Evolutionary conservation across 2,888 invertebrate species (phyloP), one percentile per base, ranked within the genome.

Genomic region (Eilema depressum): DNA sequence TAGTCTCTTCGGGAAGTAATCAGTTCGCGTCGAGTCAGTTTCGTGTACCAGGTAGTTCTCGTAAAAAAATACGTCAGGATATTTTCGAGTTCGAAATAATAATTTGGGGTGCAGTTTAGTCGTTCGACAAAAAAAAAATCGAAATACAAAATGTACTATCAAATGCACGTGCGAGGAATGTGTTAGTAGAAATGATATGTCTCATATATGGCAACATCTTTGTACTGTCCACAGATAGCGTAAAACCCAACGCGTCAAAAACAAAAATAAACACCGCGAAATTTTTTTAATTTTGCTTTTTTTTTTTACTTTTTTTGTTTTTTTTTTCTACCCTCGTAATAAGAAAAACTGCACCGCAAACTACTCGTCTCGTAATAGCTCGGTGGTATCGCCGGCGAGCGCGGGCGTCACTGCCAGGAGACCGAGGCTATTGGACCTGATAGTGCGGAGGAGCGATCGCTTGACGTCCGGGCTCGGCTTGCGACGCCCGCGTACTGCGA

Each of bases 131-230:
- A 74, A 61, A 25, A 25, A 61, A 68, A 37, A 12, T 65, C n/a
- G 25, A 30, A 60, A 23, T n/a, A 41, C 47, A 23, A 62, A 57
- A n/a, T 14, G 3, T 60, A 62, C 33, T 53, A 70, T 80, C 75
- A 75, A 77, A 81, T 74, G 75, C 72, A 75, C 63, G 66, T 30
- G 65, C 67, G 77, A 88, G 94, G 93, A 94, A 94, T 93, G 92
- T 92, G 91, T 93, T 88, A 90, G 89, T 90, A 89, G 87, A 85
- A 89, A 85, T 92, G 93, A 93, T 94, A 94, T 94, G 93, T 94
- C 81, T 92, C 86, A 75, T 84, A 88, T 93, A 94, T 94, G 94
- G 94, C 94, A 92, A 90, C 89, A 86, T 77, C 86, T 82, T 91
- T 91, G 91, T 91, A 92, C 90, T 81, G 73, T 77, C 81, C 81